These are phyloP conservation scores for Micrastur ruficollis DNA, from an alignment of 2,797 vertebrate species.

Conservation along the genomic window DNA sequence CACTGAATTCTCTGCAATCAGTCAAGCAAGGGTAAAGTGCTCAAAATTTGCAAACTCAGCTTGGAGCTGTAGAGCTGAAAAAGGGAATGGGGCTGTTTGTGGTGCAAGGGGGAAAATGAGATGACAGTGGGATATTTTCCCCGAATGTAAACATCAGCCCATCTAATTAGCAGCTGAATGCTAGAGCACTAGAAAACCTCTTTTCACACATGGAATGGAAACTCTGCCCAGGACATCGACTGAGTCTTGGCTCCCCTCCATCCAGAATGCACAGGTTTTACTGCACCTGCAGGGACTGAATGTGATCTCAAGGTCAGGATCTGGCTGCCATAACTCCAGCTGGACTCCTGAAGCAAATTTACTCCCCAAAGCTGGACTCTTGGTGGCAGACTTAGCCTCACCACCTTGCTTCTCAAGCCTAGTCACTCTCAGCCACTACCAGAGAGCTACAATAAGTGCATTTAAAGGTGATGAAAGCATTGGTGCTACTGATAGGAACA, in stretches of 20 bases:
- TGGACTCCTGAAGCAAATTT: background rate
- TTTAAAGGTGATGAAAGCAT: conserved; percentile 68
- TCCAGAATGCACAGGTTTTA: background rate
- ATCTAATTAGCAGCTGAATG: background rate
- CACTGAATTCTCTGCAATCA: conserved; percentile 1
- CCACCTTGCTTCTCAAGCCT: conserved; percentile 13
- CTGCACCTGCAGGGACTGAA: conserved; percentile 4
- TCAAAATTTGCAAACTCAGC: conserved; percentile 31
- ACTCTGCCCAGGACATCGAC: background rate
- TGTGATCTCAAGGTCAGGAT: background rate
- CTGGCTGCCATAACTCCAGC: background rate
- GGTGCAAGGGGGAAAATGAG: background rate
- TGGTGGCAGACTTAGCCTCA: background rate
- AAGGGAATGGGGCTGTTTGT: background rate
- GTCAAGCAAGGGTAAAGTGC: conserved; percentile 37
- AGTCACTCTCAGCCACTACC: conserved; percentile 18
- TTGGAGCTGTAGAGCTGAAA: background rate
- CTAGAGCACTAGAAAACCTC: conserved; percentile 14
- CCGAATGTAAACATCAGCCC: conserved; percentile 19
- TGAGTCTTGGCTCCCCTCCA: background rate
- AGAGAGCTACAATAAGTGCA: conserved; percentile 67
- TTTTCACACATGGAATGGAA: background rate
- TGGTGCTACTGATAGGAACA: conserved; percentile 68
- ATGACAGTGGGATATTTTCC: background rate
- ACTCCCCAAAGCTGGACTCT: background rate